phyloP scores from a whole-genome alignment of 1,140 invertebrate species.

The Holotrichia oblita region DNA sequence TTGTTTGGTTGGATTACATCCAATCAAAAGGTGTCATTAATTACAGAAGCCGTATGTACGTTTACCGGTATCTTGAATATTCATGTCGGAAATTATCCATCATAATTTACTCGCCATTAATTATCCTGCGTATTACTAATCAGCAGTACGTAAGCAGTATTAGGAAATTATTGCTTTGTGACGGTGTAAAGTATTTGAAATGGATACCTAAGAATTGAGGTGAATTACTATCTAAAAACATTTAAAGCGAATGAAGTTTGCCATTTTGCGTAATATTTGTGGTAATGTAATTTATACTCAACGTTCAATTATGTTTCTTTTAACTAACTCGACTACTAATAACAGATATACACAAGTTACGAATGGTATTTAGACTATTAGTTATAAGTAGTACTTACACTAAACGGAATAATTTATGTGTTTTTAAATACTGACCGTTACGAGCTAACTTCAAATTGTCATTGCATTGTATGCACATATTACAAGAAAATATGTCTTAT shows the following conservation, averaged over 20 bases:
- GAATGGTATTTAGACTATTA: too few species aligned
- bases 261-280: background rate
- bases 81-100: slow-evolving; percentile 6
- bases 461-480: too few species aligned
- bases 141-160: background rate
- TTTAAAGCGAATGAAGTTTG: background rate
- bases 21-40: background rate
- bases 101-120: background rate
- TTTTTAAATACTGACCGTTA: too few species aligned
- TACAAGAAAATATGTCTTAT: too few species aligned
- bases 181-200: background rate
- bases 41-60: background rate
- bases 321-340: too few species aligned
- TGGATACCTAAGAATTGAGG: background rate
- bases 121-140: background rate
- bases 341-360: too few species aligned
- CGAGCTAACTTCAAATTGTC: too few species aligned
- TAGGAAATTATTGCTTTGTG: background rate
- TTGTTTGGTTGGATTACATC: background rate
- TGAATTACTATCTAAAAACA: background rate
- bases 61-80: background rate
- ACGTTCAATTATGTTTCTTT: too few species aligned
- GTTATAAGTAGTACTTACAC: too few species aligned
- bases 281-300: background rate
- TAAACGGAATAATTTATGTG: too few species aligned